Evolutionary conservation across 2,113 vertebrate genomes (phyloP).

Genomic region (zebrafish (Danio rerio)): GRCz12tu NC_133179.1:19365001-19365500

Average conservation of each 20-base stretch:
- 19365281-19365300: background rate
- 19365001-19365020: background rate
- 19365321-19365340: background rate
- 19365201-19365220: background rate
- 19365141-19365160: constrained; percentile 82
- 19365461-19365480: background rate
- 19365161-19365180: constrained; percentile 77
- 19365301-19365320: too few species aligned
- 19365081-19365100: constrained; percentile 80
- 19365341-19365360: background rate
- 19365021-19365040: constrained; percentile 77
- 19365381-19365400: background rate
- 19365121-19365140: constrained; percentile 81
- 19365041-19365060: constrained; percentile 84
- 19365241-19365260: background rate
- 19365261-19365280: background rate
- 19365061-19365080: constrained; percentile 83
- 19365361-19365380: background rate
- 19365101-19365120: constrained; percentile 80
- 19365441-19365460: background rate
- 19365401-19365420: background rate
- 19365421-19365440: background rate
- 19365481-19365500: too few species aligned
- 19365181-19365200: constrained; percentile 5
- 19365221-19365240: background rate